These are phyloP conservation scores for Hirtodrosophila alboralis DNA, from an alignment of 2,888 invertebrate species.

Conservation along the genomic window DNA sequence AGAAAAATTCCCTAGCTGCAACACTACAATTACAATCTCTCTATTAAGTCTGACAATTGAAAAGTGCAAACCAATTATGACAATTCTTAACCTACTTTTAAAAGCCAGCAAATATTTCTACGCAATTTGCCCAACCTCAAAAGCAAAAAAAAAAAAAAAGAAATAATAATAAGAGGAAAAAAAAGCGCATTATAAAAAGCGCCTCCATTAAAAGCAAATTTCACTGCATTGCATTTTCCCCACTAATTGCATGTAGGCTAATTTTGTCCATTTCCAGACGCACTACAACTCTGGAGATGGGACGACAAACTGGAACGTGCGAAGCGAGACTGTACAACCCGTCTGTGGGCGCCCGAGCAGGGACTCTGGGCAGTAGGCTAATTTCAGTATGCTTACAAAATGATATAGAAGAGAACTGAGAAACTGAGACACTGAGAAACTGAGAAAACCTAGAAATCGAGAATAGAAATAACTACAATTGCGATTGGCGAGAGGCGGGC, in stretches of 20 bases:
- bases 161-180: no score
- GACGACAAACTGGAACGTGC: constrained; percentile 63
- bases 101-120: constrained; percentile 45
- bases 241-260: constrained; percentile 69
- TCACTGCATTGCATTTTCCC: constrained; percentile 36
- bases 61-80: constrained; percentile 60
- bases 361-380: constrained; percentile 21
- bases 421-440: background rate
- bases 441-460: background rate
- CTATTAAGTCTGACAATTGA: constrained; percentile 29
- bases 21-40: constrained; percentile 40
- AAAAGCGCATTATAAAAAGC: constrained; percentile 15
- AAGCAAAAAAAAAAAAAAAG: constrained; percentile 40
- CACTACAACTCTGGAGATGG: constrained; percentile 16
- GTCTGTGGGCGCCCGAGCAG: constrained; percentile 11
- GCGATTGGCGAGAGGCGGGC: constrained; percentile 28
- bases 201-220: constrained; percentile 61
- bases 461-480: constrained; percentile 6
- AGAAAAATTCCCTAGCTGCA: constrained; percentile 31
- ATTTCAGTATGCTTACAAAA: constrained; percentile 18
- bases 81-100: constrained; percentile 68
- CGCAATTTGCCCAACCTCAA: constrained; percentile 49
- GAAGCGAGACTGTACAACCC: constrained; percentile 47
- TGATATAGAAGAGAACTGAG: background rate
- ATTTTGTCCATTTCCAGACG: constrained; percentile 53